phyloP scores from a whole-genome alignment of 2,888 invertebrate genomes.

The Sinohyriopsis cumingii region DNA sequence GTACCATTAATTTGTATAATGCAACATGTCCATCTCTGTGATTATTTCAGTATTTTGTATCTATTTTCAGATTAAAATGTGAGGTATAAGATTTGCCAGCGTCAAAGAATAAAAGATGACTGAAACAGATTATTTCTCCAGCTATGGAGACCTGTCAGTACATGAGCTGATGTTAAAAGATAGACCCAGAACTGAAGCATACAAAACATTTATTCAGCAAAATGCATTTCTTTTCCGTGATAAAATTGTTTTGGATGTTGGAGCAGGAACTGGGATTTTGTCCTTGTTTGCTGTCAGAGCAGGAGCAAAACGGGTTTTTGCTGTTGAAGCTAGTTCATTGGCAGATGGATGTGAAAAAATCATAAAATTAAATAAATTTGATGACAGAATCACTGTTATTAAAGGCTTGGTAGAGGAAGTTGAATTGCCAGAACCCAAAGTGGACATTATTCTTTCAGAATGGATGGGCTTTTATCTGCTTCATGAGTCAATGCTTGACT shows the following conservation, averaged over 20 bases:
- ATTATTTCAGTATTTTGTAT: too few relatives aligned
- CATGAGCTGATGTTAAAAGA: constrained; percentile 70
- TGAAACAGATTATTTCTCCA: constrained; percentile 58
- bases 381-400: constrained; percentile 59
- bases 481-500: constrained; percentile 70
- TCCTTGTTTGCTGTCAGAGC: constrained; percentile 68
- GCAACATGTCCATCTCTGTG: too few relatives aligned
- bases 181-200: constrained; percentile 65
- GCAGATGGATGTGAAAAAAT: constrained; percentile 59
- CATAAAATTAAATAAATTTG: constrained; percentile 58
- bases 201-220: constrained; percentile 64
- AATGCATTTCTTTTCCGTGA: constrained; percentile 62
- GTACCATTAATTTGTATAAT: too few relatives aligned
- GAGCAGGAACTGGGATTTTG: constrained; percentile 69
- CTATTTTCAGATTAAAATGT: too few relatives aligned
- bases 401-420: constrained; percentile 63
- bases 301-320: constrained; percentile 68
- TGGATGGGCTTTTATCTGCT: constrained; percentile 72
- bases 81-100: too few relatives aligned
- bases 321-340: constrained; percentile 67
- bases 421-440: constrained; percentile 59
- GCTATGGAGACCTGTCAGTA: constrained; percentile 63
- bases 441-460: constrained; percentile 69
- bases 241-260: constrained; percentile 75
- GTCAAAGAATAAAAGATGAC: constrained; percentile 3